Percentiles rank a stretch among this genome's conserved stretches.
Conservation (phyloP, 2,888 invertebrate species). For the Podotricha telesiphe region DNA sequence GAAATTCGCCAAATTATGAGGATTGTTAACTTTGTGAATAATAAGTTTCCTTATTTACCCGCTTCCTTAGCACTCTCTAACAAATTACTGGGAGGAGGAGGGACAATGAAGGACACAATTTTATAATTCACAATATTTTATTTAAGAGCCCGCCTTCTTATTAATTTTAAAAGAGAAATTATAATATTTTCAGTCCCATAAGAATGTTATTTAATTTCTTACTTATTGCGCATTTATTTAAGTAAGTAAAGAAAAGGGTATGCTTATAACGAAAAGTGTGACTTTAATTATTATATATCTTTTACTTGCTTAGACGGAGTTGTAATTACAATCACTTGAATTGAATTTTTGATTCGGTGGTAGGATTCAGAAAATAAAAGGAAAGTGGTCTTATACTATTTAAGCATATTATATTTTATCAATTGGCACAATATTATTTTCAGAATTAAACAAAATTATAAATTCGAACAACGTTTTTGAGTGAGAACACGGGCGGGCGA, state of each 20-base stretch:
- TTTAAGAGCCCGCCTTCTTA: neutral
- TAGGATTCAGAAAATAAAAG: too few species aligned
- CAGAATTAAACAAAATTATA: too few species aligned
- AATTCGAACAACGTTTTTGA: too few species aligned
- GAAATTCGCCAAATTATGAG: conserved; percentile 16
- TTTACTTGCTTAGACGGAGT: too few species aligned
- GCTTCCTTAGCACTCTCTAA: neutral
- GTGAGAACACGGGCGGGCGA: too few species aligned
- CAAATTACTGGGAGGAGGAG: neutral
- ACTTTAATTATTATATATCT: too few species aligned
- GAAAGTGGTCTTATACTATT: too few species aligned
- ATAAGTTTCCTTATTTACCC: conserved; percentile 1
- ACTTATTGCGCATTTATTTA: neutral
- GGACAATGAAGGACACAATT: conserved; percentile 10
- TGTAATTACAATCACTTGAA: too few species aligned
- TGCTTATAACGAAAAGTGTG: too few species aligned
- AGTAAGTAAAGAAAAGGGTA: neutral
- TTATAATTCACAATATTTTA: conserved; percentile 7
- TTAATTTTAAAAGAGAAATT: conserved; percentile 11
- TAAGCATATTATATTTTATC: too few species aligned
- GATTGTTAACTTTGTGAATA: conserved; percentile 17
- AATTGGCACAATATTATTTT: too few species aligned
- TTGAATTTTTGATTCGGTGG: too few species aligned
- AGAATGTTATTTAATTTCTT: neutral
- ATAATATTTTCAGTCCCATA: neutral